Evolutionary conservation across 2,113 vertebrate genomes (phyloP), one percentile per base, ranked within the genome.

Genomic region (Octodon degus): DNA sequence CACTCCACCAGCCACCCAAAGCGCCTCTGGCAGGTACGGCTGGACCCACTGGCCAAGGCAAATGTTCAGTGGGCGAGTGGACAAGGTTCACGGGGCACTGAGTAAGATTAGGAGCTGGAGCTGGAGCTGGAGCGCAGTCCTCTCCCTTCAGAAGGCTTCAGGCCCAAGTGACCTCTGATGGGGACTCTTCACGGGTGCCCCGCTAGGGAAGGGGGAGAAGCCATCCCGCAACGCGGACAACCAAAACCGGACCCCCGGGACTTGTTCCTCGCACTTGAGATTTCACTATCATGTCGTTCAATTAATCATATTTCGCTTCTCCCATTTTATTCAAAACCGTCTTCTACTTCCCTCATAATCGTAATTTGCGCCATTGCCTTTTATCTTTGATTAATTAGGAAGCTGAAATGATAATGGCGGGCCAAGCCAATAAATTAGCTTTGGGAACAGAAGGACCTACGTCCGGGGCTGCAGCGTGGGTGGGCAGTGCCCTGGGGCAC

Each of bases 321-420:
- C 82, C 86, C 90, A 79, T 95, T 96, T 96, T 95, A 22, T 90
- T 93, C 93, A 70, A 95, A 96, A 86, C 72, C 34, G 5, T 67
- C 90, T 96, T 95, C 79, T 77, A 60, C 37, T 80, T 95, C 84
- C 79, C 93, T 81, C 96, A 58, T 95, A 91, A 81, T 94, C 87
- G 25, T 86, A 90, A 93, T 96, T 92, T 68, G 93, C 94, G 70
- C 96, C 90, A 84, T 43, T 95, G 93, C 67, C 63, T 96, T 97
- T 97, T 95, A 94, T 96, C 91, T 95, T 53, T 96, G 89, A 97
- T 95, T 97, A 97, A 97, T 95, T 86, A 83, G 93, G 85, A 91
- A 92, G 77, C 89, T 83, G 79, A 95, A 86, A 90, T 94, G 95
- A 93, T 96, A 96, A 96, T 93, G 88, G 91, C 97, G 95, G 97